phyloP scores from a whole-genome alignment of 30 jellyfish, hydroid and myxozoan species.

The Catostylus mosaicus region DNA sequence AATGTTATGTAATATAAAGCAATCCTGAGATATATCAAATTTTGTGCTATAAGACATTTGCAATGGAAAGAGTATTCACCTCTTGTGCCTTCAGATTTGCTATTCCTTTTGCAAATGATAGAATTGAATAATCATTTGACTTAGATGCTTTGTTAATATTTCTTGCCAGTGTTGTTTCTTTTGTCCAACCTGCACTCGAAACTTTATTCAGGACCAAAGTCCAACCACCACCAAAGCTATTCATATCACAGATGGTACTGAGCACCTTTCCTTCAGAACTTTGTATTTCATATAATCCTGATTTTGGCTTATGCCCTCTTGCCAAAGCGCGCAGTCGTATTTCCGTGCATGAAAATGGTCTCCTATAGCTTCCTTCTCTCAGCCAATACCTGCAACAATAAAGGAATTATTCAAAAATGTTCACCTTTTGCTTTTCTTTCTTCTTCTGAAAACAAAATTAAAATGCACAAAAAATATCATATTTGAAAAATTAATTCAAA shows the following conservation, averaged over 20 bases:
- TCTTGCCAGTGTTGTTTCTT: conserved; percentile 37
- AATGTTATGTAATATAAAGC: too few relatives aligned
- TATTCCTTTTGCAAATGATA: conserved; percentile 40
- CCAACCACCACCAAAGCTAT: conserved; percentile 89
- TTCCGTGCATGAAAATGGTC: conserved; percentile 74
- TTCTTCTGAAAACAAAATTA: too few relatives aligned
- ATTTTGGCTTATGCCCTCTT: conserved; percentile 19
- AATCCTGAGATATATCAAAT: too few relatives aligned
- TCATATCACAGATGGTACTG: conserved; percentile 68
- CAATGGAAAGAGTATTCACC: not conserved
- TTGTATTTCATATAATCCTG: conserved; percentile 55
- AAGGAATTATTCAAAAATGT: not conserved
- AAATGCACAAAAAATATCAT: too few relatives aligned
- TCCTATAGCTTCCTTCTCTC: conserved; percentile 61
- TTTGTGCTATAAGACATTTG: too few relatives aligned
- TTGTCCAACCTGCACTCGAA: conserved; percentile 66
- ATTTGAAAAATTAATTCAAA: too few relatives aligned
- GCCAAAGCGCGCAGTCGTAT: conserved; percentile 24
- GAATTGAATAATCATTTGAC: conserved; percentile 57
- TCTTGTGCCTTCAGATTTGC: conserved; percentile 27
- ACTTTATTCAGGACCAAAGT: conserved; percentile 58
- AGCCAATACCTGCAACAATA: conserved; percentile 88
- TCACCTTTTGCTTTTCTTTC: too few relatives aligned
- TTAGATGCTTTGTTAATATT: conserved; percentile 58
- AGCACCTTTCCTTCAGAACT: conserved; percentile 31